Conservation (phyloP, 2,113 vertebrate species). For the Rhagologus leucostigma region DNA sequence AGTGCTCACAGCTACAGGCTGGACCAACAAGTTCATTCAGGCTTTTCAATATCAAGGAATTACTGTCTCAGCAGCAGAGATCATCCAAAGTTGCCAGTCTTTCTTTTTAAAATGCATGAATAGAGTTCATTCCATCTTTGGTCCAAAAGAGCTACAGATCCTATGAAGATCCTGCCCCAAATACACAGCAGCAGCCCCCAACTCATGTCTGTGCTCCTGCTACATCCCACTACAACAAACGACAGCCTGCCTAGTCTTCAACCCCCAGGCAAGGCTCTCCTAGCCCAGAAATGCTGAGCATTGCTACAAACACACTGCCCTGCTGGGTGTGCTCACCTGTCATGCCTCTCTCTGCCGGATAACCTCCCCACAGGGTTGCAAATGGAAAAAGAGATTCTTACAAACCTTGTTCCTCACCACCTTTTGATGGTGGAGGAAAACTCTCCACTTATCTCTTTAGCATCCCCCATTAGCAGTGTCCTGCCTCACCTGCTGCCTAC, state of each 20-base stretch:
- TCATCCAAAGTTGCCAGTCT: not conserved
- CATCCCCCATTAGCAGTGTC: accelerated
- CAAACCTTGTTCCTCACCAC: not conserved
- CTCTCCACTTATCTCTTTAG: not conserved
- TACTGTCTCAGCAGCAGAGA: not conserved
- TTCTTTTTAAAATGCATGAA: not conserved
- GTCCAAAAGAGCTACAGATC: not conserved
- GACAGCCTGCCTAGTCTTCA: not conserved
- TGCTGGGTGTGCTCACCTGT: accelerated
- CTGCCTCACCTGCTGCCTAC: not conserved
- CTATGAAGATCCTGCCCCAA: not conserved
- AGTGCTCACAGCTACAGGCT: not conserved
- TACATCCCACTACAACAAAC: not conserved
- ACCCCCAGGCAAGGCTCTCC: not conserved
- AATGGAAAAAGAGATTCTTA: not conserved
- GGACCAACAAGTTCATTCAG: not conserved
- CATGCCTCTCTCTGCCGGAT: accelerated
- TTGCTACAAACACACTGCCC: not conserved
- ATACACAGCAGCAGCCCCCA: not conserved
- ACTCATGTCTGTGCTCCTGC: accelerated
- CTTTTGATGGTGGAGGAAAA: not conserved
- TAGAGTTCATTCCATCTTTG: not conserved
- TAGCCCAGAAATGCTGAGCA: too few relatives aligned
- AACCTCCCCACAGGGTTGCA: not conserved
- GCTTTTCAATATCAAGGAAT: not conserved